Conservation (phyloP, 2,888 invertebrate genomes). For the Catocala fraxini region DNA sequence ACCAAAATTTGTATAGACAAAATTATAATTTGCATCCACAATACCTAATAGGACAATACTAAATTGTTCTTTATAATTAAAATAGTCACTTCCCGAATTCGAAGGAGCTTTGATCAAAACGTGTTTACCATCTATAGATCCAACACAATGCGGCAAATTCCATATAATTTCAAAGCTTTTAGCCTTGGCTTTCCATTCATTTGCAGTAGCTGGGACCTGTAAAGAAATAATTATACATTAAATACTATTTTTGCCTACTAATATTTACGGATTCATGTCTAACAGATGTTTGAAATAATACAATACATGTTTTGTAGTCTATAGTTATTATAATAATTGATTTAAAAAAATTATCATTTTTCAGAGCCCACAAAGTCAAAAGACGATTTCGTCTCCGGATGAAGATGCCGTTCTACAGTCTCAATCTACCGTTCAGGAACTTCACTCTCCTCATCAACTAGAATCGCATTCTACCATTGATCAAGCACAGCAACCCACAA, state of each 20-base stretch:
- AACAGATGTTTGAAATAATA: slow-evolving; percentile 35
- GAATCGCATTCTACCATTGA: slow-evolving; percentile 27
- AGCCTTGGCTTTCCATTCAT: slow-evolving; percentile 33
- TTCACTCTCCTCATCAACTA: slow-evolving; percentile 32
- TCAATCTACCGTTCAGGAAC: slow-evolving; percentile 32
- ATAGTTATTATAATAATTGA: slow-evolving; percentile 24
- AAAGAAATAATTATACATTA: slow-evolving; percentile 30
- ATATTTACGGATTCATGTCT: slow-evolving; percentile 28
- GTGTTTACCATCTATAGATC: slow-evolving; percentile 31
- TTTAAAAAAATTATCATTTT: slow-evolving; percentile 30
- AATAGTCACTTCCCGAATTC: slow-evolving; percentile 30
- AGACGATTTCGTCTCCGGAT: slow-evolving; percentile 30
- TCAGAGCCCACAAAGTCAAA: slow-evolving; percentile 33
- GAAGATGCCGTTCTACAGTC: slow-evolving; percentile 19
- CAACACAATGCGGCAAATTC: slow-evolving; percentile 26
- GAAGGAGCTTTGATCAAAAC: slow-evolving; percentile 29
- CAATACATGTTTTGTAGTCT: slow-evolving; percentile 29
- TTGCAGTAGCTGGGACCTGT: slow-evolving; percentile 32
- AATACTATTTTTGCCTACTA: slow-evolving; percentile 26
- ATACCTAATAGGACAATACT: slow-evolving; percentile 28
- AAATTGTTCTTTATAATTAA: slow-evolving; percentile 31
- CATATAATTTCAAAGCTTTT: slow-evolving; percentile 2
- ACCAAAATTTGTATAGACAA: slow-evolving; percentile 39
- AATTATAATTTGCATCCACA: slow-evolving; percentile 40
- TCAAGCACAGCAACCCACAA: slow-evolving; percentile 25